Conservation (phyloP, 2,113 vertebrate genomes). For the Maccullochella peelii region DNA sequence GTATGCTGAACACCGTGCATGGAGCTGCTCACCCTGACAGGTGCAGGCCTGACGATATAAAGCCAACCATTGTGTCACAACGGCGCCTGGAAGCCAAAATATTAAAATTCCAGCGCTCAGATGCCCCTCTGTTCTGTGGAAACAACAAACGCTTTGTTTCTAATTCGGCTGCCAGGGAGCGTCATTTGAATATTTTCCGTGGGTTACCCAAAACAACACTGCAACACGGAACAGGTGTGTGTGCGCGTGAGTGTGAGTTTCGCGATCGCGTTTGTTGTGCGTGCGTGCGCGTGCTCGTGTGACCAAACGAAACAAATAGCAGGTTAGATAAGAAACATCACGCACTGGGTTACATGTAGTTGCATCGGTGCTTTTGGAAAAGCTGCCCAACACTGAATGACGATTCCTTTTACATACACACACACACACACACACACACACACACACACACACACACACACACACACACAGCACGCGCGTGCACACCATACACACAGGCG, state of each 20-base stretch:
- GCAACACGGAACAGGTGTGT: slow-evolving; percentile 83
- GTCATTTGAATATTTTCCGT: slow-evolving; percentile 61
- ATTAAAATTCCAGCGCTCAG: slow-evolving; percentile 31
- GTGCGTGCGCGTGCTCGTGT: slow-evolving; percentile 29
- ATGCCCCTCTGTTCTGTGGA: slow-evolving; percentile 34
- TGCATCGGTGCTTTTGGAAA: slow-evolving; percentile 17
- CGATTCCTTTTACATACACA: slow-evolving; percentile 1
- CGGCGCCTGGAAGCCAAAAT: slow-evolving; percentile 42
- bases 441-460: neutral
- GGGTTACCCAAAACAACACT: slow-evolving; percentile 61
- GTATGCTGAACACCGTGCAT: slow-evolving; percentile 3
- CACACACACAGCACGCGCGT: slow-evolving; percentile 15
- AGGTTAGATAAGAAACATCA: slow-evolving; percentile 35
- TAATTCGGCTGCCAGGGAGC: slow-evolving; percentile 48
- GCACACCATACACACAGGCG: slow-evolving; percentile 29
- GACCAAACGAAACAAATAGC: slow-evolving; percentile 42
- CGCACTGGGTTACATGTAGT: slow-evolving; percentile 32
- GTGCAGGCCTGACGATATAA: slow-evolving; percentile 43
- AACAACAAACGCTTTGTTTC: slow-evolving; percentile 53
- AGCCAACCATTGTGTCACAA: slow-evolving; percentile 39
- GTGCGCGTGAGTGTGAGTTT: slow-evolving; percentile 33
- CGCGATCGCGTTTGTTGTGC: slow-evolving; percentile 1
- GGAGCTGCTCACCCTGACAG: slow-evolving; percentile 42
- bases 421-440: slow-evolving; percentile 3
- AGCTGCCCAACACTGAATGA: slow-evolving; percentile 31